Conservation (phyloP, 2,797 vertebrate species). For the Spinus pinus region DNA sequence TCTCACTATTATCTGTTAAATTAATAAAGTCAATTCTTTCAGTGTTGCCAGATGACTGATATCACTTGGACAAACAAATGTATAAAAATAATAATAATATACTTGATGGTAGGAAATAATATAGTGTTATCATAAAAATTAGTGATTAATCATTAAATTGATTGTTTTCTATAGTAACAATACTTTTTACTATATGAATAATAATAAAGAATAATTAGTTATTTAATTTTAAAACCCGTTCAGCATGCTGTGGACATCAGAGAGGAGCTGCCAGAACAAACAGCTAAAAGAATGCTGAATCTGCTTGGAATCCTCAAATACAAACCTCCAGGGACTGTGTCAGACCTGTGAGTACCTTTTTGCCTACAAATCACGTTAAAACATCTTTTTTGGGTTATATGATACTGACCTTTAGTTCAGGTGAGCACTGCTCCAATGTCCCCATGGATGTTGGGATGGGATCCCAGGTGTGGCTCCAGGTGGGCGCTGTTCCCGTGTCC, state of each 20-base stretch:
- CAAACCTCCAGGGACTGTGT: conserved; percentile 83
- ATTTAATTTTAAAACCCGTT: neutral
- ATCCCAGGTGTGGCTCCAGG: neutral
- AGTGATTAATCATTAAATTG: rapidly evolving
- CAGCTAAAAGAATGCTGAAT: conserved; percentile 89
- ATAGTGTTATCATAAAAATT: neutral
- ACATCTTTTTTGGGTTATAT: neutral
- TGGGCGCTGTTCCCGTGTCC: neutral
- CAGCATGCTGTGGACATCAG: conserved; percentile 94
- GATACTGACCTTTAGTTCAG: neutral
- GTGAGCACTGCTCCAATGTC: neutral
- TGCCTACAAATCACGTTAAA: neutral
- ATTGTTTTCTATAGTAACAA: neutral
- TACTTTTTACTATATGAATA: neutral
- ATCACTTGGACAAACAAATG: neutral
- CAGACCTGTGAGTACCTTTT: conserved; percentile 86
- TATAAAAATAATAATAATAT: neutral
- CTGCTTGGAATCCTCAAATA: conserved; percentile 94
- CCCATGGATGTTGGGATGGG: neutral
- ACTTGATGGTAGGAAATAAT: neutral
- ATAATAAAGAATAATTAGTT: neutral
- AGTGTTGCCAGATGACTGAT: neutral
- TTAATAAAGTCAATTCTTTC: neutral
- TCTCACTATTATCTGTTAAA: neutral
- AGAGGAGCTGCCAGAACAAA: conserved; percentile 95